Base-by-base conservation (phyloP, 2,797 vertebrate species). In the Cuculus canorus region DNA sequence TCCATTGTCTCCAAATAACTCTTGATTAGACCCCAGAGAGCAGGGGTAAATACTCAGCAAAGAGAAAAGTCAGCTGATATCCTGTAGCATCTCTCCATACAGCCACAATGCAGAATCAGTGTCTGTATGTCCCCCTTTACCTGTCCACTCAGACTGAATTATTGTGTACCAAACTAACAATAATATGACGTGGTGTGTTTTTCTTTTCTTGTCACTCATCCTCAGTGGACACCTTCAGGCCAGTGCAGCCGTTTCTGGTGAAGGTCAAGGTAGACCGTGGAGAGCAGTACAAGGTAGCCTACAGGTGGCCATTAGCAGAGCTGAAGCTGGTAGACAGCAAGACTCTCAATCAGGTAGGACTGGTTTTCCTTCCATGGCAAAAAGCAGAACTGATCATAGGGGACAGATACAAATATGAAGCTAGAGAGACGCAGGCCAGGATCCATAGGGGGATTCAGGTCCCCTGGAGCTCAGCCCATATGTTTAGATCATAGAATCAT, bases 321-420 rank as follows among this genome's bases (percentile, higher is more conserved):
- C 94, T 97, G 80, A 86, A 88, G 72, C 45, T 94, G 35, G 95
- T 96, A 9, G 97, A 97, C 13, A 97, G 93, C 54, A 96, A 91
- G 84, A 89, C 72, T 45, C 76, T 75, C 22, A 2, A 60, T 45
- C 90, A 97, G 94, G 96, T 96, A 94, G n/a, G 80, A 48, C 0
- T 41, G 47, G 35, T 61, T 39, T 66, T 68, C 30, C 25, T 53
- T 43, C 53, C 59, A 32, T 45, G 30, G 21, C 16, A 45, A 81
- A 56, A 41, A 50, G 11, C 18, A 19, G 65, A 54, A 61, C 61
- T 39, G 60, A 14, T 22, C 22, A 3, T 3, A 43, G 27, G 16
- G 37, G 17, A 47, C 30, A 23, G 47, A 22, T 7, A 12, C 1
- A 9, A 32, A 21, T 33, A 11, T 7, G 52, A 54, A 52, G 27